Evolutionary conservation across 2,888 invertebrate genomes (phyloP).

Genomic region (Thecophora atra): DNA sequence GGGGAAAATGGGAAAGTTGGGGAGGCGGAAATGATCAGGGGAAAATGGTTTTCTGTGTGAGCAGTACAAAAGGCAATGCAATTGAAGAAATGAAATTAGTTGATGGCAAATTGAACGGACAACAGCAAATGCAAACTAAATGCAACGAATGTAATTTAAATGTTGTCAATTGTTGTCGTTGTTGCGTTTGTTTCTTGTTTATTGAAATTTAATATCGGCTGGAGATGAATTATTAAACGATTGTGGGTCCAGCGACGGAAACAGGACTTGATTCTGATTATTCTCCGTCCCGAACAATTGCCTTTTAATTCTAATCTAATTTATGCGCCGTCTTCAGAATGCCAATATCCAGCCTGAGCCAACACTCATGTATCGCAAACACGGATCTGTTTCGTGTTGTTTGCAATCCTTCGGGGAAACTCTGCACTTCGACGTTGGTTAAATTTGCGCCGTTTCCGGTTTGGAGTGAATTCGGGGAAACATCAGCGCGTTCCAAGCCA

Average conservation of each 20-base stretch:
- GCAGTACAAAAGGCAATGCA: conserved; percentile 30
- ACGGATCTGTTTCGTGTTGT: background rate
- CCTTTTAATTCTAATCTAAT: conserved; percentile 38
- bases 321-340: conserved; percentile 32
- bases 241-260: conserved; percentile 50
- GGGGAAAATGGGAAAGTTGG: background rate
- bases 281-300: background rate
- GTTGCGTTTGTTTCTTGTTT: conserved; percentile 4
- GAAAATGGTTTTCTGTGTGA: conserved; percentile 15
- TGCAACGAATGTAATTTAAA: conserved; percentile 12
- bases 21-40: background rate
- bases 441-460: background rate
- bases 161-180: conserved; percentile 7
- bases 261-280: background rate
- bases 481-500: too few species aligned
- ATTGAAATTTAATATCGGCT: conserved; percentile 45
- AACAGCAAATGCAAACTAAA: conserved; percentile 6
- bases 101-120: conserved; percentile 28
- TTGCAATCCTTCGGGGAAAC: background rate
- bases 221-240: conserved; percentile 63
- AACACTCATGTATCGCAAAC: background rate
- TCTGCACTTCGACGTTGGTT: background rate
- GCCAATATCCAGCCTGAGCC: background rate
- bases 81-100: conserved; percentile 36
- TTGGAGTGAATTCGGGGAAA: too few species aligned